These are phyloP conservation scores for Eupelmus urozonus DNA, from an alignment of 2,888 invertebrate species.

Conservation along the genomic window DNA sequence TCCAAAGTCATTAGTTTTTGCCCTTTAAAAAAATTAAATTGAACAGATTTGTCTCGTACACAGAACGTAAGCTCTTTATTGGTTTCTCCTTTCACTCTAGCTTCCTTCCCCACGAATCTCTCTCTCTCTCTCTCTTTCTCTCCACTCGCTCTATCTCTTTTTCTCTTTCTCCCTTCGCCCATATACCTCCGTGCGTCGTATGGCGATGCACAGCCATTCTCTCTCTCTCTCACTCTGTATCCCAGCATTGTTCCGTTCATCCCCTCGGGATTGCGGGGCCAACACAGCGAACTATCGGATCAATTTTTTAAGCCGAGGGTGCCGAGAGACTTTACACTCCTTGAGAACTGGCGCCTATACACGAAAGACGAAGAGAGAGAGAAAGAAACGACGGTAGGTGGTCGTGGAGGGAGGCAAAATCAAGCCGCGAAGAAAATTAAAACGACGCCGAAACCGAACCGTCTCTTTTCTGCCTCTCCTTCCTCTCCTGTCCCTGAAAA, in stretches of 20 bases:
- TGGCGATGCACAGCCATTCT: slow-evolving; percentile 6
- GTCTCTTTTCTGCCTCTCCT: not conserved
- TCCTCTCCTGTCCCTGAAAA: slow-evolving; percentile 14
- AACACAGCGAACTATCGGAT: slow-evolving; percentile 77
- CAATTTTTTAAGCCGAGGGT: slow-evolving; percentile 78
- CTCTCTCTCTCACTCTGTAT: slow-evolving; percentile 50
- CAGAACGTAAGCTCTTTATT: slow-evolving; percentile 58
- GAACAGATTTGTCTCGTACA: slow-evolving; percentile 48
- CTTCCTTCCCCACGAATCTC: not conserved
- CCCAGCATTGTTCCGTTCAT: slow-evolving; percentile 74
- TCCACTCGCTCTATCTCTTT: slow-evolving; percentile 54
- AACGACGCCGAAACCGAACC: slow-evolving; percentile 52
- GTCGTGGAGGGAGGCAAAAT: slow-evolving; percentile 69
- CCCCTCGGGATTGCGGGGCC: slow-evolving; percentile 73
- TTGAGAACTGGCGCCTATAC: slow-evolving; percentile 48
- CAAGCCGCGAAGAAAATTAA: slow-evolving; percentile 76
- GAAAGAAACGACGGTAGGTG: slow-evolving; percentile 60
- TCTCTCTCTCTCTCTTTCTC: slow-evolving; percentile 24
- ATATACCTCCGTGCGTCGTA: not conserved
- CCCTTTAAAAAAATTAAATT: slow-evolving; percentile 49
- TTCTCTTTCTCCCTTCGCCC: slow-evolving; percentile 59
- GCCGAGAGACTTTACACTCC: slow-evolving; percentile 75
- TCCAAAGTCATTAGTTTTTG: slow-evolving; percentile 50
- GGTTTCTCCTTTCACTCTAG: slow-evolving; percentile 51
- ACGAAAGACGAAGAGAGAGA: slow-evolving; percentile 6